phyloP scores from a whole-genome alignment of 2,797 vertebrate species.

The Spizella passerina region DNA sequence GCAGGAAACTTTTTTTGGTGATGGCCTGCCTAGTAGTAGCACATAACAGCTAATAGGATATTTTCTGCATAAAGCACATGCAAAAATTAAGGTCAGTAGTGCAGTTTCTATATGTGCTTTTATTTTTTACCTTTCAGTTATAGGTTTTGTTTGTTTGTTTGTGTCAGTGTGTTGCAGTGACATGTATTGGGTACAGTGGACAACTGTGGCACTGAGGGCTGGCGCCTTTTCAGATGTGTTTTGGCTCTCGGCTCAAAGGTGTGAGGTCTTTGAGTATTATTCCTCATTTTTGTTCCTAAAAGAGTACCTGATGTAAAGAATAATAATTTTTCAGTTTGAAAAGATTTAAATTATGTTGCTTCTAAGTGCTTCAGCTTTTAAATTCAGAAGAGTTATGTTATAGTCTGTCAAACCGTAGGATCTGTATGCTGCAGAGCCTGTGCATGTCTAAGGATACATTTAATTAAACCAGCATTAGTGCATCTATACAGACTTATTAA shows the following conservation, averaged over 20 bases:
- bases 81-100: background rate
- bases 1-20: background rate
- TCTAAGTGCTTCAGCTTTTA: conserved; percentile 6
- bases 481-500: conserved; percentile 78
- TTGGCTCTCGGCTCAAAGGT: background rate
- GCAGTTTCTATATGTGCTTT: background rate
- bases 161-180: background rate
- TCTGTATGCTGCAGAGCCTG: background rate
- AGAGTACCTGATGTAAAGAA: background rate
- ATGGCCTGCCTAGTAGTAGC: background rate
- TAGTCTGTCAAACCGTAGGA: background rate
- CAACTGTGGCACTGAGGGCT: background rate
- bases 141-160: background rate
- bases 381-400: background rate
- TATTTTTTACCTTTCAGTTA: background rate
- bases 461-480: conserved; percentile 77
- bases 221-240: background rate
- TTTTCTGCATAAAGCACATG: background rate
- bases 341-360: background rate
- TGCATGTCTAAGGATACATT: conserved; percentile 60
- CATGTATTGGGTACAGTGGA: background rate
- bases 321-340: background rate
- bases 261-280: background rate
- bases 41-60: background rate
- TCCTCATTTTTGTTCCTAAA: background rate